Percentiles rank a stretch among this genome's conserved stretches.
Evolutionary conservation across 2,888 invertebrate species (phyloP).

Genomic region (Nudaria mundana): DNA sequence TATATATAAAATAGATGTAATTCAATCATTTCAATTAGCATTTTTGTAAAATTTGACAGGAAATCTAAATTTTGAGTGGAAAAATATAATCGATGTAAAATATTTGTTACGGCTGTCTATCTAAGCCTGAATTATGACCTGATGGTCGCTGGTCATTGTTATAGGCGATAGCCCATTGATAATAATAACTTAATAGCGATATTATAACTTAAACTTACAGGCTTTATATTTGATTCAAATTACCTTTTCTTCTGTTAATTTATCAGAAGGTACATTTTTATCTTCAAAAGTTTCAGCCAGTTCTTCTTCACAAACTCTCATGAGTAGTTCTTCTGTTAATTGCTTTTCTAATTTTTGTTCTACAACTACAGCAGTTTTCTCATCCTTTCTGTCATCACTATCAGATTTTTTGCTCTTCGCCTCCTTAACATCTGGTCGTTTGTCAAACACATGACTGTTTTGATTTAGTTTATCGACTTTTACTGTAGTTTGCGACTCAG

Average conservation of each 20-base stretch:
- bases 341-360: constrained; percentile 54
- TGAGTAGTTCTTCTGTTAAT: constrained; percentile 52
- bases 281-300: constrained; percentile 60
- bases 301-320: constrained; percentile 63
- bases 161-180: not conserved
- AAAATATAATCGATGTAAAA: too few relatives aligned
- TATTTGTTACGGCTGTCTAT: too few relatives aligned
- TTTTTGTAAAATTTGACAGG: too few relatives aligned
- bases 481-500: constrained; percentile 75
- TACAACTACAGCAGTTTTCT: constrained; percentile 35
- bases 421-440: constrained; percentile 48
- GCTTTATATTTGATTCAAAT: not conserved
- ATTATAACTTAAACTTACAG: not conserved
- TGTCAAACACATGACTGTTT: constrained; percentile 43
- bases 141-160: too few relatives aligned
- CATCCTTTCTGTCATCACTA: constrained; percentile 50
- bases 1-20: too few relatives aligned
- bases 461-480: constrained; percentile 62
- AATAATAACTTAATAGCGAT: not conserved
- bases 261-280: constrained; percentile 55
- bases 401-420: constrained; percentile 36
- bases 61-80: too few relatives aligned
- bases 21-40: too few relatives aligned
- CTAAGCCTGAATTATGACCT: too few relatives aligned
- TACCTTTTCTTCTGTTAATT: constrained; percentile 56